Percentiles rank a stretch among this genome's conserved stretches.
phyloP scores from a whole-genome alignment of 2,797 vertebrate genomes.

The Squalus acanthias region DNA sequence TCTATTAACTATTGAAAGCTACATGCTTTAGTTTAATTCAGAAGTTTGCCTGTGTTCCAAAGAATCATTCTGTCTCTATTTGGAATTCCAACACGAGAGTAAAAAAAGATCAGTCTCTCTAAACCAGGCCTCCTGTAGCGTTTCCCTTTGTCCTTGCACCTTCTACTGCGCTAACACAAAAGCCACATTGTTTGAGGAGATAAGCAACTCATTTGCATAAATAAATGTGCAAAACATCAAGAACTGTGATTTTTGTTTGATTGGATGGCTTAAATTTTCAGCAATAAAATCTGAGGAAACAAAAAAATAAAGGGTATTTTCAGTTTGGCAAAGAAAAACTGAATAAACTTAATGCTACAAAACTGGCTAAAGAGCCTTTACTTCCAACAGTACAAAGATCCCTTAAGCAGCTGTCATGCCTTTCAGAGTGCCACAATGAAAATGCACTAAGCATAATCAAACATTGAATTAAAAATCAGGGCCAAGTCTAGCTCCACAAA shows the following conservation, averaged over 20 bases:
- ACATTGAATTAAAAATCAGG: slow-evolving; percentile 6
- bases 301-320: background rate
- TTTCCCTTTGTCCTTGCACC: background rate
- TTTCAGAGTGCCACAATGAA: background rate
- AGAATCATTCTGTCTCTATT: background rate
- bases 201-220: background rate
- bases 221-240: background rate
- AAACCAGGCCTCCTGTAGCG: background rate
- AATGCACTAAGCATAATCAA: background rate
- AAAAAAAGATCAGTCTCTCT: background rate
- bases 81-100: background rate
- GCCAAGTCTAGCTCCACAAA: background rate
- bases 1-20: background rate
- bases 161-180: background rate
- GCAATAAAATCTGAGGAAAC: background rate
- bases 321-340: background rate
- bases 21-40: background rate
- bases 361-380: background rate
- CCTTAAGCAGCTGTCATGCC: background rate
- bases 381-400: background rate
- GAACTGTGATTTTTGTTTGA: background rate
- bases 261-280: background rate
- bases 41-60: background rate
- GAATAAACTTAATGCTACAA: background rate
- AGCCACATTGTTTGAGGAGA: background rate